A percentile compares a stretch with the other conserved stretches of the same genome.
Evolutionary conservation across 2,888 invertebrate species (phyloP).

Genomic region (Machimus rusticus): DNA sequence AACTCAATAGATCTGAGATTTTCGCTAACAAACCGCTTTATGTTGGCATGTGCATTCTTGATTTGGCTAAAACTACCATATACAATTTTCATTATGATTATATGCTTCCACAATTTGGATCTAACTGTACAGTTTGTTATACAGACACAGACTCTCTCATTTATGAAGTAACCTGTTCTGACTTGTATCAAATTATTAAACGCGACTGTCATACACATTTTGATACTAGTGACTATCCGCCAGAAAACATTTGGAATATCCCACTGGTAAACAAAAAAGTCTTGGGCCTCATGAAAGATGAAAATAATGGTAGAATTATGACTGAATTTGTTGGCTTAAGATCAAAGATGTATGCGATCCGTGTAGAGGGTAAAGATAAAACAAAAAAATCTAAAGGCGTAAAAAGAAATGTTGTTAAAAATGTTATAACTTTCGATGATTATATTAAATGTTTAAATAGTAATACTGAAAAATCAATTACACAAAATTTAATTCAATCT

Average conservation of each 20-base stretch:
- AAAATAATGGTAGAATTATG: too few relatives aligned
- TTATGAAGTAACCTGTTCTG: not conserved
- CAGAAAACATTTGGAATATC: too few relatives aligned
- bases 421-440: not conserved
- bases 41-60: not conserved
- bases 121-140: not conserved
- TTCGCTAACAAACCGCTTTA: constrained; percentile 46
- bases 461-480: not conserved
- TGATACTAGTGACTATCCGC: too few relatives aligned
- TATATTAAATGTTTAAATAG: not conserved
- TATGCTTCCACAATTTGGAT: not conserved
- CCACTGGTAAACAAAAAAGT: too few relatives aligned
- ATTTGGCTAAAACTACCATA: not conserved
- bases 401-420: not conserved
- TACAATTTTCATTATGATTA: not conserved
- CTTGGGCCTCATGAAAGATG: too few relatives aligned
- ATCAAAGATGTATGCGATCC: too few relatives aligned
- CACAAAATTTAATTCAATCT: not conserved
- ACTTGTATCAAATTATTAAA: too few relatives aligned
- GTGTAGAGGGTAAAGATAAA: too few relatives aligned
- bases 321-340: too few relatives aligned
- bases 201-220: too few relatives aligned
- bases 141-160: not conserved
- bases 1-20: constrained; percentile 33
- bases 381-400: not conserved